Percentiles rank a stretch among this genome's conserved stretches.
These are phyloP conservation scores for Eurois occulta DNA, from an alignment of 2,888 invertebrate species.

Conservation along the genomic window DNA sequence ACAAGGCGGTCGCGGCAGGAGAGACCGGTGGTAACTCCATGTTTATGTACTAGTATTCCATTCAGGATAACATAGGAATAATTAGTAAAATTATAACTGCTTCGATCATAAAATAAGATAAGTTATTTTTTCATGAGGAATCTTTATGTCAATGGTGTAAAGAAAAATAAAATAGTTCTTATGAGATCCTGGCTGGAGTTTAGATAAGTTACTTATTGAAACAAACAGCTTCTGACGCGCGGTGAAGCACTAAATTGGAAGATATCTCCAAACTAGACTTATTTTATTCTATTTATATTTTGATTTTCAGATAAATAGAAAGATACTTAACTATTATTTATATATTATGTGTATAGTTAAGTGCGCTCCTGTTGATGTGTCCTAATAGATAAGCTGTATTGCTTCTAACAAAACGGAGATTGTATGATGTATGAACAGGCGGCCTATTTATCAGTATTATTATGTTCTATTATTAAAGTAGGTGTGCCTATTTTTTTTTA, in stretches of 20 bases:
- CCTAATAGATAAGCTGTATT: slow-evolving; percentile 17
- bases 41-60: slow-evolving; percentile 11
- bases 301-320: slow-evolving; percentile 33
- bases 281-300: slow-evolving; percentile 30
- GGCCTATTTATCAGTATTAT: slow-evolving; percentile 58
- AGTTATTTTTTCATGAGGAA: slow-evolving; percentile 26
- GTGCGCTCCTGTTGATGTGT: slow-evolving; percentile 13
- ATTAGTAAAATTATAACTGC: not conserved
- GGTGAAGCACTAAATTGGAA: slow-evolving; percentile 13
- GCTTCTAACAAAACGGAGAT: slow-evolving; percentile 22
- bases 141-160: too few species aligned
- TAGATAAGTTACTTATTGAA: slow-evolving; percentile 36
- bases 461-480: slow-evolving; percentile 37
- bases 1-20: slow-evolving; percentile 74
- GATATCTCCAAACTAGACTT: slow-evolving; percentile 7
- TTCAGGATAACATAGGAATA: slow-evolving; percentile 36
- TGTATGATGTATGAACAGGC: slow-evolving; percentile 8
- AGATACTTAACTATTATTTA: slow-evolving; percentile 11
- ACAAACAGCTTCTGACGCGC: slow-evolving; percentile 14
- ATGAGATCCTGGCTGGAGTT: slow-evolving; percentile 25
- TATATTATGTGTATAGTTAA: slow-evolving; percentile 2
- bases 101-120: slow-evolving; percentile 3
- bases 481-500: slow-evolving; percentile 19
- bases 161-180: slow-evolving; percentile 21
- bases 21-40: slow-evolving; percentile 77